phyloP scores from a whole-genome alignment of 2,113 vertebrate species.

The Triplophysa dalaica region DNA sequence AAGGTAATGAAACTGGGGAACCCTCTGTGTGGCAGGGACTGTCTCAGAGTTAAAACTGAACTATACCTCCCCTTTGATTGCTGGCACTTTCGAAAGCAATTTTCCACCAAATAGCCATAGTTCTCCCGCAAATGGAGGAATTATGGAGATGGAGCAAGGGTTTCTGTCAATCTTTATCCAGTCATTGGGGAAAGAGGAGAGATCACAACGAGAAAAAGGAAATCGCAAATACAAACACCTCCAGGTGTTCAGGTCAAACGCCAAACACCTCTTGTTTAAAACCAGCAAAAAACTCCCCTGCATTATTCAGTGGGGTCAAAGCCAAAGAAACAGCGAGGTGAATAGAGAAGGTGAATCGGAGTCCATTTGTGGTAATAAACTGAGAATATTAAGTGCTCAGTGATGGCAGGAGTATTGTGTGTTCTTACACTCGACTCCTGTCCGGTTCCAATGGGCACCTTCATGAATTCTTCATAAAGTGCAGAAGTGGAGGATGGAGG shows the following conservation, averaged over 20 bases:
- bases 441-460: slow-evolving; percentile 8
- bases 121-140: slow-evolving; percentile 16
- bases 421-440: slow-evolving; percentile 10
- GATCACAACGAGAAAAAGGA: slow-evolving; percentile 8
- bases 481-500: slow-evolving; percentile 25
- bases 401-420: slow-evolving; percentile 11
- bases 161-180: slow-evolving; percentile 22
- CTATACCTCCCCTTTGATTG: neutral
- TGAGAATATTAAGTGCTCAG: slow-evolving; percentile 25
- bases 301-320: slow-evolving; percentile 34
- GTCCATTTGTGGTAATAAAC: slow-evolving; percentile 23
- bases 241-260: neutral
- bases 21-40: neutral
- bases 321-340: slow-evolving; percentile 7
- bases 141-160: slow-evolving; percentile 7
- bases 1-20: slow-evolving; percentile 19
- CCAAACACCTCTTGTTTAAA: neutral
- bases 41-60: neutral
- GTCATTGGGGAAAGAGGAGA: neutral
- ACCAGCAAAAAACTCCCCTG: neutral
- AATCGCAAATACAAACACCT: slow-evolving; percentile 15
- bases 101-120: slow-evolving; percentile 30
- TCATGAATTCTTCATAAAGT: slow-evolving; percentile 50
- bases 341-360: neutral
- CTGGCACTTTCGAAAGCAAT: slow-evolving; percentile 28